Evolutionary conservation across 2,797 vertebrate species (phyloP), one percentile per base, ranked within the genome.

Genomic region (Peromyscus nudipes): DNA sequence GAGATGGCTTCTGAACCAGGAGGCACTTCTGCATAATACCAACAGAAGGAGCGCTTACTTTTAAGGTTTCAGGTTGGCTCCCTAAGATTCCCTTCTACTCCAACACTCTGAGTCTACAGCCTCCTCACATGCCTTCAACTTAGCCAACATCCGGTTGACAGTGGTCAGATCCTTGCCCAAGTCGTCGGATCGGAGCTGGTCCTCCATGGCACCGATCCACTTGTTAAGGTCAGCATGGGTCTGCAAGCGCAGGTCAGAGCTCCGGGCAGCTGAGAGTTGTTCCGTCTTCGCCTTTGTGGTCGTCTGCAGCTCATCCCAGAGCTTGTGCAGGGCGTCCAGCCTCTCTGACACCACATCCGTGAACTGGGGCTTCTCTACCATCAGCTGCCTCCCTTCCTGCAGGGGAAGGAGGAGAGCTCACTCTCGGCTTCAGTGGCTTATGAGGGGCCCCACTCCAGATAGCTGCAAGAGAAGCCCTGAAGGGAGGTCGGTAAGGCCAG

Each of bases 71-170:
- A 79, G 83, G 57, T 92, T 75, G 67, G 69, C 27, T 86, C 73
- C 95, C 88, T 79, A 62, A 69, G 37, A n/a, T 27, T 27, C 37
- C 71, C 80, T 80, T 87, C 49, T 55, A n/a, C 40, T 37, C 40
- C 67, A 83, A 69, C 23, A n/a, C 12, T 55, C 64, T 27, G 37
- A 80, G 52, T 52, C 69, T 86, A 76, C 46, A 80, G 23, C 57
- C 83, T 49, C 2, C 46, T 92, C 90, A 94, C 98, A 19, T 98
- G 99, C 99, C 99, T 98, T 99, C 97, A 99, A 98, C 96, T 99
- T 99, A 98, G 99, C 99, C 65, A 99, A 98, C 97, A 99, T 98
- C 97, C 99, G 99, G 98, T 99, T 99, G 98, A 99, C 99, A 8
- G 99, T 99, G 0, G 99, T 99, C 97, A 99, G 99, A 98, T 99